A percentile compares a stretch with the other conserved stretches of the same genome.
Evolutionary conservation across 1,140 invertebrate species (phyloP).

Genomic region (Orius insidiosus): DNA sequence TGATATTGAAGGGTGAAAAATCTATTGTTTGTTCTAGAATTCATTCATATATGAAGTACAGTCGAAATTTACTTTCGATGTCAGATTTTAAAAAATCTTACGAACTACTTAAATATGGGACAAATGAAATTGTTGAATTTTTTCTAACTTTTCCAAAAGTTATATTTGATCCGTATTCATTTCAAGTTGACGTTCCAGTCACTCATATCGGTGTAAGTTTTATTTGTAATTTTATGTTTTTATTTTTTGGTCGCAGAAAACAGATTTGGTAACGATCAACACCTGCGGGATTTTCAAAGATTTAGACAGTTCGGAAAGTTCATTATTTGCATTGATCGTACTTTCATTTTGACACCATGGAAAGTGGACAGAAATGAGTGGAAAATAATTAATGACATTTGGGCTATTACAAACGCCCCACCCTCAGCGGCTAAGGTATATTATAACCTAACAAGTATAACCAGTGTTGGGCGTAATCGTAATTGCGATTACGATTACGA

Average conservation of each 20-base stretch:
- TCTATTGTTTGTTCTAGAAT: not conserved
- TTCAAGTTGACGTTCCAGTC: conserved; percentile 11
- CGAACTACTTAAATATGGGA: conserved; percentile 2
- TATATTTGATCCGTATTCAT: conserved; percentile 10
- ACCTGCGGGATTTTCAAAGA: conserved; percentile 1
- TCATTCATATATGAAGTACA: not conserved
- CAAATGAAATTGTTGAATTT: conserved; percentile 4
- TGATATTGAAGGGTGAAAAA: not conserved
- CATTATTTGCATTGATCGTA: conserved; percentile 4
- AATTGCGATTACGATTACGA: too few relatives aligned
- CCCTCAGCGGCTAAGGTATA: not conserved
- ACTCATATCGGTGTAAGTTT: not conserved
- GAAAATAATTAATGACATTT: conserved; percentile 12
- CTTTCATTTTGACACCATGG: conserved; percentile 2
- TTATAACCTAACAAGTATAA: too few relatives aligned
- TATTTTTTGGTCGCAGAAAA: not conserved
- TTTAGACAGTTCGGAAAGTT: not conserved
- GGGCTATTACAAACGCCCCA: not conserved
- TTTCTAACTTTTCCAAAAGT: conserved; percentile 6
- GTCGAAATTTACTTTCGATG: conserved; percentile 9
- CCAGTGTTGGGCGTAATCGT: too few relatives aligned
- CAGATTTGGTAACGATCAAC: conserved; percentile 3
- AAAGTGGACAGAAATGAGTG: conserved; percentile 8
- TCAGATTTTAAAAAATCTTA: conserved; percentile 10
- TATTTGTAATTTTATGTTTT: not conserved